These are phyloP conservation scores for Ptychochromis oligacanthus DNA, from an alignment of 2,113 vertebrate species.

Conservation along the genomic window DNA sequence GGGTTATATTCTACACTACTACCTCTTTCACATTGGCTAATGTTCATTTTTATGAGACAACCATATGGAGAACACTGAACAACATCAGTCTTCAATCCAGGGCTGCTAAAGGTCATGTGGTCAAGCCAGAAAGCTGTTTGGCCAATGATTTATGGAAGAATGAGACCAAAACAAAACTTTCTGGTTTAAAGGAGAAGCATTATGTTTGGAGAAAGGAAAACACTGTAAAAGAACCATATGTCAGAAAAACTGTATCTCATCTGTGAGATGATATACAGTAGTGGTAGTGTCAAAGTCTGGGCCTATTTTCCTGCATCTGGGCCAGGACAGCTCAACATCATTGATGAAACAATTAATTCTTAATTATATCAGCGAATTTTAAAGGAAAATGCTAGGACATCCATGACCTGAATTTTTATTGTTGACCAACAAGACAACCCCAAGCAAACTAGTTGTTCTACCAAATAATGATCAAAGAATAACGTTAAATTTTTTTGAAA, in stretches of 20 bases:
- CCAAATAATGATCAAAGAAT: neutral
- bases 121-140: neutral
- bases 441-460: neutral
- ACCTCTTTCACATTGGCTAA: neutral
- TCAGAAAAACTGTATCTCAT: too few species aligned
- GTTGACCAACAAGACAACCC: neutral
- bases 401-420: neutral
- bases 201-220: too few species aligned
- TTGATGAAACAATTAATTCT: neutral
- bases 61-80: neutral
- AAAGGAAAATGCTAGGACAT: neutral
- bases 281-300: neutral
- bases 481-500: neutral
- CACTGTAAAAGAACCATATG: too few species aligned
- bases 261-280: neutral
- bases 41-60: too few species aligned
- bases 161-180: neutral
- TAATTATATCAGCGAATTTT: neutral
- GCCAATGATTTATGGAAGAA: neutral
- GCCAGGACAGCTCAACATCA: neutral
- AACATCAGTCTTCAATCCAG: neutral
- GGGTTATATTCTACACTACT: neutral
- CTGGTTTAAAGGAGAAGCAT: neutral
- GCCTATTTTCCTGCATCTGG: neutral
- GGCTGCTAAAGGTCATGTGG: neutral